Conservation (phyloP, 2,888 invertebrate species). For the Xanthia togata region DNA sequence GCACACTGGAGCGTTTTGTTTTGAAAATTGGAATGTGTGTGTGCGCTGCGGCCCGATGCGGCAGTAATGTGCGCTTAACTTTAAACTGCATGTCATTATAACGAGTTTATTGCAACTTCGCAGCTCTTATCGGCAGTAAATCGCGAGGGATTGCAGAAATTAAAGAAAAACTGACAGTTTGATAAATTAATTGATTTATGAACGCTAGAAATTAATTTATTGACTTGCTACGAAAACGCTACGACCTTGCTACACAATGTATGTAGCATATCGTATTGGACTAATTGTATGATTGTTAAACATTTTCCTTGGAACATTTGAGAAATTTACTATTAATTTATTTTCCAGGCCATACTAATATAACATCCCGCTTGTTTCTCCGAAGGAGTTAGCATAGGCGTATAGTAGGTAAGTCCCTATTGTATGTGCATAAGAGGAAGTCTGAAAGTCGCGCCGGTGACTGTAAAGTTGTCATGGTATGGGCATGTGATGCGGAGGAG, state of each 20-base stretch:
- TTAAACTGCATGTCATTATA: constrained; percentile 15
- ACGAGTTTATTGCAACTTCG: constrained; percentile 48
- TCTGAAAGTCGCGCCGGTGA: too few relatives aligned
- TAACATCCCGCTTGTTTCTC: background rate
- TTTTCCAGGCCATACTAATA: background rate
- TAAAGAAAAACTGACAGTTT: constrained; percentile 14
- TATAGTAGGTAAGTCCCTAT: background rate
- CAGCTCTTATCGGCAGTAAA: constrained; percentile 42
- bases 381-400: background rate
- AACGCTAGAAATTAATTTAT: background rate
- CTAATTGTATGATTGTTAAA: background rate
- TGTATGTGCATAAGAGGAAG: too few relatives aligned
- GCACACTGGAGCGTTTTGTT: background rate
- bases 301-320: background rate
- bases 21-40: background rate
- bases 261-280: background rate
- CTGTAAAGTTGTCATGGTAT: too few relatives aligned
- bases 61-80: background rate
- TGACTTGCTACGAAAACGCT: constrained; percentile 10
- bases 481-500: too few relatives aligned
- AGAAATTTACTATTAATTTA: background rate
- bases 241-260: constrained; percentile 20
- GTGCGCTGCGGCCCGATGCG: background rate
- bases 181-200: constrained; percentile 28
- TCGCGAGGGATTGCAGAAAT: constrained; percentile 27